Conservation (phyloP, 2,888 invertebrate species). For the Bembecia ichneumoniformis region DNA sequence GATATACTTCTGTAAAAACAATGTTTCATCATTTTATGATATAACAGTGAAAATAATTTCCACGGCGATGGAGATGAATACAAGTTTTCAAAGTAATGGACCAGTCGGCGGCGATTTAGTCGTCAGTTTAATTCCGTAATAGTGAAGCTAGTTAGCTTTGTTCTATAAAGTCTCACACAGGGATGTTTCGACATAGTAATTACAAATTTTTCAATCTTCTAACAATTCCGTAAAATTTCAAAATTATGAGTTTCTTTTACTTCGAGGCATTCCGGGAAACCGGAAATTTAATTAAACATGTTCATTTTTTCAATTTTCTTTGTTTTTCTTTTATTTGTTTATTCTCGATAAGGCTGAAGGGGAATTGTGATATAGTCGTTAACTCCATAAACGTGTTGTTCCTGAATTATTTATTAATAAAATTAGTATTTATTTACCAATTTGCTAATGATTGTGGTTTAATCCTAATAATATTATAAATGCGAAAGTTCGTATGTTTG, state of each 20-base stretch:
- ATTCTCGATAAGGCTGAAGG: neutral
- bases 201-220: neutral
- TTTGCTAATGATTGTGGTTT: too few species aligned
- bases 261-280: constrained; percentile 12
- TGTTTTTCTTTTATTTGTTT: neutral
- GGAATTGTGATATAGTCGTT: neutral
- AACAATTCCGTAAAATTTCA: neutral
- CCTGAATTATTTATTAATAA: too few species aligned
- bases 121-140: neutral
- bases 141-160: neutral
- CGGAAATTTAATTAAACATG: constrained; percentile 34
- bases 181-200: neutral
- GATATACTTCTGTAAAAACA: neutral
- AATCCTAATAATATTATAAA: too few species aligned
- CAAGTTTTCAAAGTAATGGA: neutral
- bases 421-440: too few species aligned
- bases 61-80: neutral
- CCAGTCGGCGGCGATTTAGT: neutral
- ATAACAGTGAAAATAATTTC: neutral
- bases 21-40: neutral
- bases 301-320: constrained; percentile 28
- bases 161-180: neutral
- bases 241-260: neutral
- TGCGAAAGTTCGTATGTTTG: too few species aligned
- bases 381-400: neutral